phyloP scores from a whole-genome alignment of 2,797 vertebrate genomes.

The Gymnoscopelus braueri region DNA sequence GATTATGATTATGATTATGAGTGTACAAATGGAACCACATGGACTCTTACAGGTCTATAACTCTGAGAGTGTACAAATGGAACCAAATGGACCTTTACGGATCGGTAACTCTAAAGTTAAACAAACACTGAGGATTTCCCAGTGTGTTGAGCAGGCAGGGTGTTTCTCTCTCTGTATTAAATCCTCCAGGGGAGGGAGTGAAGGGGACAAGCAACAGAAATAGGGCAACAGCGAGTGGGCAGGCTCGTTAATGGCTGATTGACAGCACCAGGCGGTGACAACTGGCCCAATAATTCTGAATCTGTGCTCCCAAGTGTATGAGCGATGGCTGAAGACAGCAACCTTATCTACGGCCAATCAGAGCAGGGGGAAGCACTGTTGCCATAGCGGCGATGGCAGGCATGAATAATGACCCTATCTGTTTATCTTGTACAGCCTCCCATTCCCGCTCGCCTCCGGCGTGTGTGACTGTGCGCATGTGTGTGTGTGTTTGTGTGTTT shows the following conservation, averaged over 20 bases:
- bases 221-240: slow-evolving; percentile 19
- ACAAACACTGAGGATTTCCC: no score
- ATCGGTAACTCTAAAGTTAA: no score
- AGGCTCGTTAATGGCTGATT: slow-evolving; percentile 46
- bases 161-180: neutral
- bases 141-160: no score
- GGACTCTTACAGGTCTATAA: no score
- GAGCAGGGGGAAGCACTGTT: slow-evolving; percentile 71
- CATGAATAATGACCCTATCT: slow-evolving; percentile 75
- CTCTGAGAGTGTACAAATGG: slow-evolving; percentile 20
- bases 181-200: slow-evolving; percentile 37
- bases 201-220: slow-evolving; percentile 38
- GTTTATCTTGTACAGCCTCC: slow-evolving; percentile 65
- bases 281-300: slow-evolving; percentile 53
- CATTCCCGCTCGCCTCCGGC: slow-evolving; percentile 45
- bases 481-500: neutral
- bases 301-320: slow-evolving; percentile 48
- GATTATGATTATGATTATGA: no score
- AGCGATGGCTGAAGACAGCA: slow-evolving; percentile 57
- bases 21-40: no score
- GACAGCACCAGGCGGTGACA: slow-evolving; percentile 51
- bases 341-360: slow-evolving; percentile 76
- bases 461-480: neutral
- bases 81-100: slow-evolving; percentile 5
- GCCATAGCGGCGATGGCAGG: slow-evolving; percentile 75